A percentile compares a stretch with the other conserved stretches of the same genome.
These are phyloP conservation scores for Metellina segmentata DNA, from an alignment of 2,888 invertebrate species.

Conservation along the genomic window DNA sequence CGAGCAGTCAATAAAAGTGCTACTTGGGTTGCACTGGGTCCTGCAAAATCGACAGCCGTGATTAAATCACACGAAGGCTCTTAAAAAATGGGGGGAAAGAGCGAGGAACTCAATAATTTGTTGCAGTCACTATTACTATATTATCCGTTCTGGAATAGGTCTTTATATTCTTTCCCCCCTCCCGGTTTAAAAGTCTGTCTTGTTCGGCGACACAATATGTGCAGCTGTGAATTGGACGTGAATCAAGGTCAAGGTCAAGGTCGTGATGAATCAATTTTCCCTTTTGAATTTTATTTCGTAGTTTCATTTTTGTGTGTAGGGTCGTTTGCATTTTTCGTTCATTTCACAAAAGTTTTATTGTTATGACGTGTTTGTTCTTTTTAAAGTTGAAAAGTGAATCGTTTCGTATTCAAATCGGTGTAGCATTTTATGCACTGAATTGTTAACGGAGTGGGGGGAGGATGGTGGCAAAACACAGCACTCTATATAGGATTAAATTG, in stretches of 20 bases:
- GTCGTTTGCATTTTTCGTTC: background rate
- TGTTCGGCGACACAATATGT: background rate
- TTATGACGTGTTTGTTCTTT: background rate
- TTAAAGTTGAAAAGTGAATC: background rate
- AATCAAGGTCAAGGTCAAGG: background rate
- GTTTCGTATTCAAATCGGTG: background rate
- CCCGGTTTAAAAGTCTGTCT: background rate
- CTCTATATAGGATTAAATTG: no score
- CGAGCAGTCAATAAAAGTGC: constrained; percentile 14
- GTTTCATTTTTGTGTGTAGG: background rate
- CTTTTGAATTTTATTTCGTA: background rate
- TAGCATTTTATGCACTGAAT: no score
- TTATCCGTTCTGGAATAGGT: background rate
- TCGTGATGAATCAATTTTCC: background rate
- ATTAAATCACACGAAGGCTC: constrained; percentile 31
- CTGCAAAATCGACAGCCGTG: constrained; percentile 2
- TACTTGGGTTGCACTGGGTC: no score
- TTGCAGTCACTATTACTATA: background rate
- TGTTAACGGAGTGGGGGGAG: no score
- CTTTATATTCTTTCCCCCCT: background rate
- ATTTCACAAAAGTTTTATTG: background rate
- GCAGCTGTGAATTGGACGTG: background rate
- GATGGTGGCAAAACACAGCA: no score
- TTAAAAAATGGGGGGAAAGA: constrained; percentile 12
- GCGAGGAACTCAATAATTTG: background rate